These are phyloP conservation scores for Cerceris rybyensis DNA, from an alignment of 2,888 invertebrate genomes.

Conservation along the genomic window DNA sequence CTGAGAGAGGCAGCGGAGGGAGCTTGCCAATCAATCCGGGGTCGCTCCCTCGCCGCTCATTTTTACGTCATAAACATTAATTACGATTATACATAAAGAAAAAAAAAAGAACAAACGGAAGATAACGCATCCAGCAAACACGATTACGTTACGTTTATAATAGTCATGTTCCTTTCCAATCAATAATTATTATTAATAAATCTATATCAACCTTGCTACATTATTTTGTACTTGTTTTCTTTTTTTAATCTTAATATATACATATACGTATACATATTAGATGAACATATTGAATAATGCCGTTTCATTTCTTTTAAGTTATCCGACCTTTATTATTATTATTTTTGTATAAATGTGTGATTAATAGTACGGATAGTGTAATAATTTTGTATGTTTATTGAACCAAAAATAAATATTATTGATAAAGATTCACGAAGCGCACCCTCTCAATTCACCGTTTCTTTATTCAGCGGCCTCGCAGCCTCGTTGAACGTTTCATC, in stretches of 20 bases:
- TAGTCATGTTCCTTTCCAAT: constrained; percentile 77
- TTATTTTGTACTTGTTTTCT: constrained; percentile 78
- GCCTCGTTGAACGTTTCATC: constrained; percentile 20
- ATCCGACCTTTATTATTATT: constrained; percentile 73
- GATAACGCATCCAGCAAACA: constrained; percentile 72
- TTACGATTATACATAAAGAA: constrained; percentile 74
- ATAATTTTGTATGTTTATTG: constrained; percentile 82
- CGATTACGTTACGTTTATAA: constrained; percentile 74
- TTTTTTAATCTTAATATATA: constrained; percentile 72
- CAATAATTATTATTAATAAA: constrained; percentile 71
- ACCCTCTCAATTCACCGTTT: constrained; percentile 32
- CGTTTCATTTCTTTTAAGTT: constrained; percentile 71
- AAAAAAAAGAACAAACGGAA: constrained; percentile 43
- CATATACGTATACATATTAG: constrained; percentile 22
- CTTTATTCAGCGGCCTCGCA: constrained; percentile 39
- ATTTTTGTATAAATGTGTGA: constrained; percentile 82
- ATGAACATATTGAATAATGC: constrained; percentile 72
- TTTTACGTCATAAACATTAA: constrained; percentile 77
- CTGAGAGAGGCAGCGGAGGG: constrained; percentile 78
- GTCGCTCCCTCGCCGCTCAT: constrained; percentile 74
- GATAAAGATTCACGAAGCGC: constrained; percentile 73
- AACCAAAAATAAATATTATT: constrained; percentile 82
- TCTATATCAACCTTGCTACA: constrained; percentile 76
- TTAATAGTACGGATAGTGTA: constrained; percentile 81
- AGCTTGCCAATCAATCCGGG: constrained; percentile 71